Base-by-base conservation (phyloP, 2,797 vertebrate species). In the Mastacembelus armatus region DNA sequence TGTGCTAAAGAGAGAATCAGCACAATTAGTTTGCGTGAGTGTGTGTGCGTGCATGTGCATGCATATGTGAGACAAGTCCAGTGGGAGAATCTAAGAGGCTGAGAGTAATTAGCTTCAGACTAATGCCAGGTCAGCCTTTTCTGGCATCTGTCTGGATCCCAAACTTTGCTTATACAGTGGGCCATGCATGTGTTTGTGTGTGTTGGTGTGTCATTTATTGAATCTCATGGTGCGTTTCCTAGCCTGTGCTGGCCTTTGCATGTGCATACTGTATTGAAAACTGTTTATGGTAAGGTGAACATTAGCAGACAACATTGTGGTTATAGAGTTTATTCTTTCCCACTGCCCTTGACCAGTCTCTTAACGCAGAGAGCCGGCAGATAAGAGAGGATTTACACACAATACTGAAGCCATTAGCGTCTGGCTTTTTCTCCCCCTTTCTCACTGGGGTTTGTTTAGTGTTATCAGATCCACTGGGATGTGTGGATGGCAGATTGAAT, bases 311-410 rank as follows among this genome's bases (percentile, higher is more conserved):
- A 74, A 71, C 72, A 67, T 77, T 78, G 77, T 36, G 55, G 66
- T 78, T 73, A 45, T 35, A 29, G 67, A 80, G 70, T 83, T 84
- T 73, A 74, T 85, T 86, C 85, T 83, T 73, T 79, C 77, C 75
- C 71, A 38, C 77, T 89, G 88, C 88, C 90, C 90, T 92, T 91
- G 86, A 90, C 85, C 85, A 81, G 78, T 85, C 88, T 91, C 87
- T 89, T 89, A 90, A 89, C 87, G 85, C 78, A 78, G 83, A 88
- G 86, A 88, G 80, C 81, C 70, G 85, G 74, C 79, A 82, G 91
- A 92, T 91, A 92, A 91, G 85, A 81, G 77, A 80, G 86, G 88
- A 91, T 92, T 92, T 91, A 90, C 91, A 91, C 91, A 92, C 91
- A 91, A 92, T 90, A 78, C 83, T 66, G 69, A 85, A 86, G 85